A percentile compares a stretch with the other conserved stretches of the same genome.
phyloP scores from a whole-genome alignment of 2,888 invertebrate species.

The Sipha maydis region DNA sequence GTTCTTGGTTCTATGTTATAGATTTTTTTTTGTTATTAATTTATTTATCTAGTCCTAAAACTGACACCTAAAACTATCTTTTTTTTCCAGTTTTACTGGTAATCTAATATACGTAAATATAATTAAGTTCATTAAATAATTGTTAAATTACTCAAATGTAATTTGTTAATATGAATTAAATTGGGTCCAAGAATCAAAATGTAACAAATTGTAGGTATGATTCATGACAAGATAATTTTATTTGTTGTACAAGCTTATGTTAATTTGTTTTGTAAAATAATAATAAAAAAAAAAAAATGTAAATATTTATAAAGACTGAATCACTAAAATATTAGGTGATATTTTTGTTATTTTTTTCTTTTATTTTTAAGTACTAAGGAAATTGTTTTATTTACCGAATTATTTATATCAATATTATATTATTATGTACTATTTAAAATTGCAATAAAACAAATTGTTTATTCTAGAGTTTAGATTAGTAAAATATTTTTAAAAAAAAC shows the following conservation, averaged over 20 bases:
- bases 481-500: not conserved
- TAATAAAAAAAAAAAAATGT: conserved; percentile 19
- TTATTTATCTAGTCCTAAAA: conserved; percentile 37
- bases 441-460: conserved; percentile 58
- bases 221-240: conserved; percentile 10
- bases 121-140: conserved; percentile 8
- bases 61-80: not conserved
- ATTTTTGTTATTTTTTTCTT: conserved; percentile 56
- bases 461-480: conserved; percentile 24
- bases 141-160: not conserved
- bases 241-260: conserved; percentile 24
- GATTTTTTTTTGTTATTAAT: not conserved
- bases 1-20: conserved; percentile 35
- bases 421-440: conserved; percentile 44
- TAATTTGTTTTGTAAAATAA: conserved; percentile 20
- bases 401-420: conserved; percentile 54
- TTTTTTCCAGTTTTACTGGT: not conserved
- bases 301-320: conserved; percentile 59
- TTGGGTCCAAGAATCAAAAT: conserved; percentile 35
- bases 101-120: not conserved
- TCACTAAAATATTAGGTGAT: conserved; percentile 54
- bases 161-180: not conserved
- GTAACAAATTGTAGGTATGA: conserved; percentile 12
- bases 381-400: conserved; percentile 62
- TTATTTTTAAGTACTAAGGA: conserved; percentile 36